Conservation (phyloP, 2,113 vertebrate species). For the Diadophis punctatus region DNA sequence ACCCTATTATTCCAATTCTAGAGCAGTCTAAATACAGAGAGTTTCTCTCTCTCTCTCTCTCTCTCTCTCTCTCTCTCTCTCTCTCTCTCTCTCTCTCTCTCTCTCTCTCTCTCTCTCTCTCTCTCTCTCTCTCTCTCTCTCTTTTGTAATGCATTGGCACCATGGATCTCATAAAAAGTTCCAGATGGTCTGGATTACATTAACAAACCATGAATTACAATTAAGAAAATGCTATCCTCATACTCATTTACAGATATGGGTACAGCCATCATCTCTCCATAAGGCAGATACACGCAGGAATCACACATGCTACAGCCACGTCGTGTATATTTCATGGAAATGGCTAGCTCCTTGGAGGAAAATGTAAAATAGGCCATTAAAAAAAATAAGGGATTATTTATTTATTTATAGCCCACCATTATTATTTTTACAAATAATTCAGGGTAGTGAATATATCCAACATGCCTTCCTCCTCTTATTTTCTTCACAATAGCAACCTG, state of each 20-base stretch:
- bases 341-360: not conserved
- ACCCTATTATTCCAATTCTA: not conserved
- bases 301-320: not conserved
- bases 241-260: not conserved
- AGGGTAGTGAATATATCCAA: too few relatives aligned
- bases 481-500: too few relatives aligned
- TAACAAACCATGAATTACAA: not conserved
- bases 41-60: not conserved
- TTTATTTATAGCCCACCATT: too few relatives aligned
- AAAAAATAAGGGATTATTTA: not conserved
- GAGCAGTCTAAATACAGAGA: not conserved
- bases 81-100: too few relatives aligned
- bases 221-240: not conserved
- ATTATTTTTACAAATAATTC: too few relatives aligned
- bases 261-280: not conserved
- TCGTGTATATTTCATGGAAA: not conserved
- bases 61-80: too few relatives aligned
- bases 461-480: too few relatives aligned
- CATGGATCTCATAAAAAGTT: not conserved
- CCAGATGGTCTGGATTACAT: not conserved
- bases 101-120: too few relatives aligned
- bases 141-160: not conserved
- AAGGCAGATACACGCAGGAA: not conserved
- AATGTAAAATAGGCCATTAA: constrained; percentile 9
- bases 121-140: not conserved